Base-by-base conservation (phyloP, 2,797 vertebrate genomes). In the Phrynocephalus vlangalii region DNA sequence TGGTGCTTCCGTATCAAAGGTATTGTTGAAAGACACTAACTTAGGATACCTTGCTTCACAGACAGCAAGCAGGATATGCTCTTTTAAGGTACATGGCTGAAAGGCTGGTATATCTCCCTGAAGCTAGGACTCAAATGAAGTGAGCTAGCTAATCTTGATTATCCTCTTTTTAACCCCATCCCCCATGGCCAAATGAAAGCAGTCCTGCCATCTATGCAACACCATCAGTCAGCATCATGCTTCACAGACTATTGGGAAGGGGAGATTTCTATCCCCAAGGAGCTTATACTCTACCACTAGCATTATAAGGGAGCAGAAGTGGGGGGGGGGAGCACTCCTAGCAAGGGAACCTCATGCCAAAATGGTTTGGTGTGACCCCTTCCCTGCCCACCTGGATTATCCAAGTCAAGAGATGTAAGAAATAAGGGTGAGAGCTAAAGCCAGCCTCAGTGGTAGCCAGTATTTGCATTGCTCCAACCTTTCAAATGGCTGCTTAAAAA, bases 401-500 rank as follows among this genome's bases (percentile, higher is more conserved):
- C 60, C 78, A 60, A 79, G 60, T n/a, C 77, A 79, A 33, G 15
- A 28, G 79, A 67, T 16, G 30, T 10, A 18, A 30, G 77, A 77
- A 85, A 67, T 9, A 60, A 67, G 44, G 56, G 16, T 20, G n/a
- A 70, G 86, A 10, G 67, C 15, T 68, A 76, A 75, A 68, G 24
- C 26, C 52, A 84, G 5, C 6, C 28, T 50, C 9, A 56, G 20
- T 63, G 20, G 38, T 87, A 28, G 66, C 30, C 70, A 22, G 26
- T 78, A 66, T 82, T 82, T 79, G 66, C 6, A 50, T 0, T 83
- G 86, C 63, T 84, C 70, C 82, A 75, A 77, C 86, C 28, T 89
- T 87, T 79, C 85, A 89, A 79, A 81, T 91, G 87, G 66, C 91
- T 88, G 83, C 88, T 88, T 93, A 91, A 91, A 94, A 91, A 77